Evolutionary conservation across 2,888 invertebrate species (phyloP).

Genomic region (Pammene fasciana): DNA sequence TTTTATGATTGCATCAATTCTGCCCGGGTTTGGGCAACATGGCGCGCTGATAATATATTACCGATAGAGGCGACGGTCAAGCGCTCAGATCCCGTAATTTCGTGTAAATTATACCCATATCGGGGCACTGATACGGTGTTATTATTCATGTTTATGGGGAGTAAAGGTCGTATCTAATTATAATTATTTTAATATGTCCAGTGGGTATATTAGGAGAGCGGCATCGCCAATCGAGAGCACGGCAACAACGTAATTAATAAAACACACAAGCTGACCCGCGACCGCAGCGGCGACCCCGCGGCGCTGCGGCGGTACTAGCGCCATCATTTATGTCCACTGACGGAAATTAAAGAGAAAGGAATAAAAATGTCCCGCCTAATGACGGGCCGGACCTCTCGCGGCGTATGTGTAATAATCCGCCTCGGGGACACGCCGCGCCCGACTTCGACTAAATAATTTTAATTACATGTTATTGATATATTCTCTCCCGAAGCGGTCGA

Average conservation of each 20-base stretch:
- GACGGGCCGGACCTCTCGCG: constrained; percentile 76
- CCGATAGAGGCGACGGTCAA: constrained; percentile 31
- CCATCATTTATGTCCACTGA: constrained; percentile 78
- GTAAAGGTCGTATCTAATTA: constrained; percentile 49
- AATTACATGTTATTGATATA: constrained; percentile 83
- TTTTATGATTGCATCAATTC: constrained; percentile 30
- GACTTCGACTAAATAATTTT: constrained; percentile 78
- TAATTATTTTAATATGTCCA: constrained; percentile 53
- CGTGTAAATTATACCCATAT: constrained; percentile 40
- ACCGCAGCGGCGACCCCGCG: constrained; percentile 59
- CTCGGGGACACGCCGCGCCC: constrained; percentile 65
- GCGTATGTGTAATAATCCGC: constrained; percentile 80
- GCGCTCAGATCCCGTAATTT: constrained; percentile 40
- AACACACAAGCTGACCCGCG: constrained; percentile 57
- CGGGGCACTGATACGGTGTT: constrained; percentile 44
- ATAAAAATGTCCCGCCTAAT: constrained; percentile 81
- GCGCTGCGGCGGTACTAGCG: constrained; percentile 70
- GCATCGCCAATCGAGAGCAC: constrained; percentile 50
- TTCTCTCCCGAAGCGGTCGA: constrained; percentile 74
- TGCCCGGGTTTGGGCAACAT: constrained; percentile 24
- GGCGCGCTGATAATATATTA: constrained; percentile 25
- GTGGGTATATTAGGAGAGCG: constrained; percentile 50
- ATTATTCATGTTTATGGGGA: constrained; percentile 54
- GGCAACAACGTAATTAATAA: constrained; percentile 60
- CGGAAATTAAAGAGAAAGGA: constrained; percentile 81